These are phyloP conservation scores for Scopus umbretta DNA, from an alignment of 2,113 vertebrate genomes.

Conservation along the genomic window DNA sequence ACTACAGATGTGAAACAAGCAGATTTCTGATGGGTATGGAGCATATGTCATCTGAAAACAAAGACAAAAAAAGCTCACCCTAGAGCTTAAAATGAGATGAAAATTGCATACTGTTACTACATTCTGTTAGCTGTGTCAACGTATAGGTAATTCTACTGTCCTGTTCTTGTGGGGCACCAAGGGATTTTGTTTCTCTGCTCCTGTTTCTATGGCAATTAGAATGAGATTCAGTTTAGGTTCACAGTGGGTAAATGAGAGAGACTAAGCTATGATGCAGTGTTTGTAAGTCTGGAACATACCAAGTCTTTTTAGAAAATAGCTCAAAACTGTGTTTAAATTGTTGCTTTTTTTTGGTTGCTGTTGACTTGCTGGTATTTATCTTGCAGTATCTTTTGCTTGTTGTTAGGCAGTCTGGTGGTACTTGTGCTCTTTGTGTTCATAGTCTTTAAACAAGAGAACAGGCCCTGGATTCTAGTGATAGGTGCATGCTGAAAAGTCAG, in stretches of 20 bases:
- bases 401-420: background rate
- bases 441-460: background rate
- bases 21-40: background rate
- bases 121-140: conserved; percentile 20
- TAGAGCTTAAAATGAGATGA: conserved; percentile 30
- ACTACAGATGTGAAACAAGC: background rate
- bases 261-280: conserved; percentile 20
- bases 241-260: conserved; percentile 59
- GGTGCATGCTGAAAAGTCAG: background rate
- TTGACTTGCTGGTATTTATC: background rate
- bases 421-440: background rate
- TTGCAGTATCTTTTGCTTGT: background rate
- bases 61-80: background rate
- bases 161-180: conserved; percentile 40
- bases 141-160: conserved; percentile 57
- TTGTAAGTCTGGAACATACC: background rate
- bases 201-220: conserved; percentile 85
- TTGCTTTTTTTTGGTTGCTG: background rate
- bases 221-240: conserved; percentile 71
- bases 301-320: background rate
- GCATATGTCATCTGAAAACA: background rate
- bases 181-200: conserved; percentile 78
- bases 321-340: background rate
- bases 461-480: background rate
- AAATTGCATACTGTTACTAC: background rate